phyloP scores from a whole-genome alignment of 2,888 invertebrate species.

The Epicampocera succincta region DNA sequence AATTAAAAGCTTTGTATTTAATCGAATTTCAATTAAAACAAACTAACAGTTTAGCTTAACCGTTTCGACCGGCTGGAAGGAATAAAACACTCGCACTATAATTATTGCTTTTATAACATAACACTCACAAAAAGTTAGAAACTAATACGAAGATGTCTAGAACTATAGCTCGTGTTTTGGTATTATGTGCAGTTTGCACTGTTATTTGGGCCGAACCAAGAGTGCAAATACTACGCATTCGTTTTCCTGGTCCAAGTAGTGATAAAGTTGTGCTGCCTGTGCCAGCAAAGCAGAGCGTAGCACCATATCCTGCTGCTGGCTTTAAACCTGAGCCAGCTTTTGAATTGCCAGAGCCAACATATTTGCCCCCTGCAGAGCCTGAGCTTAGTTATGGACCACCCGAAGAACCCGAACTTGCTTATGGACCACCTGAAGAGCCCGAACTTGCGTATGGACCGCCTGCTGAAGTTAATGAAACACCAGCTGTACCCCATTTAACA shows the following conservation, averaged over 20 bases:
- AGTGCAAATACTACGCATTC: constrained; percentile 63
- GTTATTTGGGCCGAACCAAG: constrained; percentile 46
- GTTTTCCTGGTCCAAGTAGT: constrained; percentile 75
- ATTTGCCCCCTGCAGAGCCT: constrained; percentile 70
- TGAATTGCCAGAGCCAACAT: constrained; percentile 74
- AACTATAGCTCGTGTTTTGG: constrained; percentile 17
- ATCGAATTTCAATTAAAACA: constrained; percentile 41
- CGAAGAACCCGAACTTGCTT: constrained; percentile 58
- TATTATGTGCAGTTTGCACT: constrained; percentile 33
- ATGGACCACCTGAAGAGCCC: constrained; percentile 72
- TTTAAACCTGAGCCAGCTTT: constrained; percentile 76
- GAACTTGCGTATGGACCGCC: constrained; percentile 62
- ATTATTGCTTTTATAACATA: neutral
- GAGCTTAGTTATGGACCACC: constrained; percentile 74
- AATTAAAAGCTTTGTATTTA: constrained; percentile 64
- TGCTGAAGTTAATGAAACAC: neutral
- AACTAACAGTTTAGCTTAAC: constrained; percentile 54
- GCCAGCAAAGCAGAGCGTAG: constrained; percentile 57
- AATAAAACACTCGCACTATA: neutral
- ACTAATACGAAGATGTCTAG: constrained; percentile 39
- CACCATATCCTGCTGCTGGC: constrained; percentile 78
- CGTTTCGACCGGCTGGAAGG: constrained; percentile 40
- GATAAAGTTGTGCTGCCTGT: constrained; percentile 53
- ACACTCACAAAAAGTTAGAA: neutral
- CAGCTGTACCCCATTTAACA: constrained; percentile 39